Percentiles rank a stretch among this genome's conserved stretches.
These are phyloP conservation scores for Brachionus manjavacas DNA, from an alignment of 1,140 invertebrate genomes.

Conservation along the genomic window DNA sequence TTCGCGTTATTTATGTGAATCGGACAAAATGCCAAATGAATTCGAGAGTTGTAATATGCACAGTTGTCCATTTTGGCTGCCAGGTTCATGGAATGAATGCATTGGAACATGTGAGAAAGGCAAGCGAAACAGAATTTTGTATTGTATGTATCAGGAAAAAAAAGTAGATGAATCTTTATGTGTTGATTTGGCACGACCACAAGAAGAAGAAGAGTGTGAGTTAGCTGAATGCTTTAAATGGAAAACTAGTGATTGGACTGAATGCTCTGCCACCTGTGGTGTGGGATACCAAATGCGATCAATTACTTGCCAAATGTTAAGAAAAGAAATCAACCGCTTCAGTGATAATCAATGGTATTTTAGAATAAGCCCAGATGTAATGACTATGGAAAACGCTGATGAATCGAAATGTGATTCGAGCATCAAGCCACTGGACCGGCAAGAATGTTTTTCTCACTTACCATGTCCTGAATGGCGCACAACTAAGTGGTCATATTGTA, in stretches of 20 bases:
- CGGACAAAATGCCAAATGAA: not conserved
- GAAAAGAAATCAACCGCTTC: not conserved
- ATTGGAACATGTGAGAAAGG: not conserved
- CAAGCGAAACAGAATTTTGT: not conserved
- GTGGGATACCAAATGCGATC: not conserved
- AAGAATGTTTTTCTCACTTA: not conserved
- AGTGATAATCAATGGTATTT: not conserved
- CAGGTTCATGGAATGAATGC: not conserved
- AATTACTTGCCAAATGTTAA: constrained; percentile 7
- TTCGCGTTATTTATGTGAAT: not conserved
- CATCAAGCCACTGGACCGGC: not conserved
- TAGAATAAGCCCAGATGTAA: not conserved
- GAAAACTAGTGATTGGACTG: constrained; percentile 30
- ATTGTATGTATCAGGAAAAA: not conserved
- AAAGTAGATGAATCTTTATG: not conserved
- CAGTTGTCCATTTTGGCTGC: not conserved
- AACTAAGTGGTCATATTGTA: constrained; percentile 7
- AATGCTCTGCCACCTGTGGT: constrained; percentile 21
- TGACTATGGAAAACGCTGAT: not conserved
- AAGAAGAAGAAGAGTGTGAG: constrained; percentile 5
- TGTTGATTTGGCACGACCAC: not conserved
- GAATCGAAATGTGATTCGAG: constrained; percentile 24
- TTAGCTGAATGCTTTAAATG: not conserved
- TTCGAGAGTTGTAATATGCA: not conserved
- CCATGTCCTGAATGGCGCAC: constrained; percentile 3